Percentiles rank a stretch among this genome's conserved stretches.
These are phyloP conservation scores for Taeniopygia guttata DNA, from an alignment of 2,797 vertebrate genomes.

Conservation along the genomic window DNA sequence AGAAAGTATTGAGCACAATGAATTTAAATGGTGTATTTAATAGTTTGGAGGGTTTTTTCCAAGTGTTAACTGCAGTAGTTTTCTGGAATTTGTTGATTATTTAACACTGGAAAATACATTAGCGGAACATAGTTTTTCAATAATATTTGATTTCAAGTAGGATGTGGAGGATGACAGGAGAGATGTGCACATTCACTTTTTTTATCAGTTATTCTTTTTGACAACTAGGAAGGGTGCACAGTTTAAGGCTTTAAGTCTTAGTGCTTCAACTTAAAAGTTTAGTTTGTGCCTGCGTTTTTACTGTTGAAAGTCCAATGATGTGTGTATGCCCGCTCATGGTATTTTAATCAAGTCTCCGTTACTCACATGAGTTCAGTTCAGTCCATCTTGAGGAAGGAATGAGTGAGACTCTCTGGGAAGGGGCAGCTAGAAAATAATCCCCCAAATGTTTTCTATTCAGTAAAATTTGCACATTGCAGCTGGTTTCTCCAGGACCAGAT, in stretches of 20 bases:
- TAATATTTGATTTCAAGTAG: background rate
- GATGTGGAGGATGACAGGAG: background rate
- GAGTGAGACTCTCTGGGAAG: background rate
- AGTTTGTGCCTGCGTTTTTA: background rate
- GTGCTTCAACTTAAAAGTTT: background rate
- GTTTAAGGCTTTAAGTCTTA: background rate
- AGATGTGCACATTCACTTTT: background rate
- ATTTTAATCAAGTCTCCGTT: background rate
- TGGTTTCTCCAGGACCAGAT: background rate
- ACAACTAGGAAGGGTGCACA: background rate
- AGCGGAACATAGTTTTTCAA: background rate
- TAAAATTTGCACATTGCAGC: background rate
- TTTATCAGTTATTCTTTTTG: background rate
- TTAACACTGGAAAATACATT: background rate
- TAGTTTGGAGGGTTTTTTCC: background rate
- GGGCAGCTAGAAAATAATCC: background rate
- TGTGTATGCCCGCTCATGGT: rapidly evolving
- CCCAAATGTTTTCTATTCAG: background rate
- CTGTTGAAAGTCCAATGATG: background rate
- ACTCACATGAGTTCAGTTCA: background rate
- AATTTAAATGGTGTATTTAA: constrained; percentile 44
- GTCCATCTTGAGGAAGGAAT: background rate
- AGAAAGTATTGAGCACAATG: constrained; percentile 20
- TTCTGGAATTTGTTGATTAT: constrained; percentile 9
- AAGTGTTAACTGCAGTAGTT: background rate